These are phyloP conservation scores for Caenorhabditis macrosperma DNA, from an alignment of 2,888 invertebrate genomes.

Conservation along the genomic window DNA sequence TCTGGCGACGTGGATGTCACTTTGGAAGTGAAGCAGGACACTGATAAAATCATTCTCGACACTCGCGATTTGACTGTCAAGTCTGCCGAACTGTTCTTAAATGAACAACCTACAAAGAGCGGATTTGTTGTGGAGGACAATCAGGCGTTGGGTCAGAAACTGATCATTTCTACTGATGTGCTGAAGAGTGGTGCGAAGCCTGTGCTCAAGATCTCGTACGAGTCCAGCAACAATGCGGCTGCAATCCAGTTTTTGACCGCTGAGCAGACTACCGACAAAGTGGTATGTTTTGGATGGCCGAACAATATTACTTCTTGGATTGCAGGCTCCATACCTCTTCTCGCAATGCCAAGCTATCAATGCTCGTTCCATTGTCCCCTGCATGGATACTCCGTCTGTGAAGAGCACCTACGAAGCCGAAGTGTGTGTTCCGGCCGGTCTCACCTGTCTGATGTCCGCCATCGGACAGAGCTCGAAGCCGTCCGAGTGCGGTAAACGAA, in stretches of 20 bases:
- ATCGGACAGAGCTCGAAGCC: slow-evolving; percentile 60
- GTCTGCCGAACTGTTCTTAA: slow-evolving; percentile 39
- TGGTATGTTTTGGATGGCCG: slow-evolving; percentile 25
- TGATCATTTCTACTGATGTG: slow-evolving; percentile 17
- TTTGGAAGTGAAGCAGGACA: slow-evolving; percentile 57
- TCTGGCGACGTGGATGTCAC: slow-evolving; percentile 63
- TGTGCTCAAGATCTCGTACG: slow-evolving; percentile 84
- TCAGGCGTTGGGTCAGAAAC: slow-evolving; percentile 57
- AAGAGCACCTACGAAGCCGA: slow-evolving; percentile 89
- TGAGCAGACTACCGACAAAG: slow-evolving; percentile 90
- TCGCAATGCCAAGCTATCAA: slow-evolving; percentile 86
- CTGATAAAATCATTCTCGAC: slow-evolving; percentile 70
- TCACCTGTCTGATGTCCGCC: slow-evolving; percentile 94
- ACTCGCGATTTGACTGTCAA: slow-evolving; percentile 67
- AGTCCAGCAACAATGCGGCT: slow-evolving; percentile 87
- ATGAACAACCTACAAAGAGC: slow-evolving; percentile 21
- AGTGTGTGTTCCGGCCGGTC: slow-evolving; percentile 86
- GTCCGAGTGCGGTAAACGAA: slow-evolving; percentile 50
- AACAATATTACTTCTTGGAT: background rate
- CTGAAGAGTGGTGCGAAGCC: slow-evolving; percentile 40
- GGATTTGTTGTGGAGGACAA: slow-evolving; percentile 42
- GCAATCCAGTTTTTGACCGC: slow-evolving; percentile 92
- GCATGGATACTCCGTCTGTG: slow-evolving; percentile 92
- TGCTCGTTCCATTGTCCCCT: slow-evolving; percentile 90
- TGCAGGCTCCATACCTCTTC: slow-evolving; percentile 85